A percentile compares a stretch with the other conserved stretches of the same genome.
Evolutionary conservation across 2,797 vertebrate species (phyloP).

Genomic region (Phataginus tricuspis): DNA sequence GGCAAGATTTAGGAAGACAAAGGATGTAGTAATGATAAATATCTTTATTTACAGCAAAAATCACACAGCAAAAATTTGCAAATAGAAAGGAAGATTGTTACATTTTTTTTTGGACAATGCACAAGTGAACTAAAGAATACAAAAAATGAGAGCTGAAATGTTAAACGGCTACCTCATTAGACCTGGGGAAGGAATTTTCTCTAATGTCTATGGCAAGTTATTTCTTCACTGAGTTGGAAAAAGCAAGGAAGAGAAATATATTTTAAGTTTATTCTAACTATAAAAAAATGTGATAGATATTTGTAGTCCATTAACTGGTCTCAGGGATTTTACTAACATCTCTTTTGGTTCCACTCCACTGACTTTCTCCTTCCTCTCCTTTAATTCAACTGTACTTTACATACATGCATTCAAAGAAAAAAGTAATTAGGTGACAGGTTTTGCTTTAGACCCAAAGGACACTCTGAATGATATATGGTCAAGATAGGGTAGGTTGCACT

Average conservation of each 20-base stretch:
- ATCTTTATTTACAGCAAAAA: constrained; percentile 38
- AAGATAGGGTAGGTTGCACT: background rate
- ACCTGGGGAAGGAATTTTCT: background rate
- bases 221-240: background rate
- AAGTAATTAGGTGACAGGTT: background rate
- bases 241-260: background rate
- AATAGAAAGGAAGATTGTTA: constrained; percentile 2
- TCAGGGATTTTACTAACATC: background rate
- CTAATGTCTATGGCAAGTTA: background rate
- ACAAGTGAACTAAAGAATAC: background rate
- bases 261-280: background rate
- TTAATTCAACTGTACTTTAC: background rate
- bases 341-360: background rate
- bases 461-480: background rate
- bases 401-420: background rate
- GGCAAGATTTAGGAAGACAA: background rate
- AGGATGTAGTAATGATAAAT: background rate
- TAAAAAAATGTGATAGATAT: background rate
- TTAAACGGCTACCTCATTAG: constrained; percentile 9
- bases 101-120: background rate
- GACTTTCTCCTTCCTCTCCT: background rate
- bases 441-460: background rate
- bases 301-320: background rate
- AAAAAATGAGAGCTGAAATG: constrained; percentile 23
- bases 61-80: background rate